Base-by-base conservation (phyloP, 2,113 vertebrate genomes). In the Micromys minutus region DNA sequence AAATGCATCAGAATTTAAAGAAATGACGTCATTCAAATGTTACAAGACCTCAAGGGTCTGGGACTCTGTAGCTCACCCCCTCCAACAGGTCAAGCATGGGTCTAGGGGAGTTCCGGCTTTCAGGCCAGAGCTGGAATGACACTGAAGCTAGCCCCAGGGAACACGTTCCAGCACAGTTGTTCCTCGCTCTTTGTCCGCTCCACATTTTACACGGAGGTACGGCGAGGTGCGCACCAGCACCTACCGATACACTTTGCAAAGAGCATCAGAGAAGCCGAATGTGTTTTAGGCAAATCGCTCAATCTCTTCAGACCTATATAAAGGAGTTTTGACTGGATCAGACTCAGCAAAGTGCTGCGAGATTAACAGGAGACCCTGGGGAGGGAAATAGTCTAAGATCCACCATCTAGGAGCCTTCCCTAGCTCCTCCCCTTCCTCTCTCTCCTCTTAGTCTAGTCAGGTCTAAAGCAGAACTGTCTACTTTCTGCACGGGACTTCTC, bases 31-130 rank as follows among this genome's bases (percentile, higher is more conserved):
- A n/a, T 42, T 79, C 57, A 90, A 79, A 72, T 42, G 72, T 71
- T 57, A 80, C 87, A 17, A n/a, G 71, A n/a, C 50, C 69, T 95
- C 61, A 74, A 69, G 79, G 63, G 91, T 87, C 52, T 77, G 91
- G 80, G 59, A 88, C 87, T 63, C 24, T 16, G 90, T 7, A 92
- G 69, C 52, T 92, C 16, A 72, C 71, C 79, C 95, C 94, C 59
- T 52, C 89, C 94, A 74, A 71, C 1, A 5, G 79, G 45, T 12
- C 81, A 69, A 90, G 42, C 57, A 45, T 1, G 57, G 74, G n/a
- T 10, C 67, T 75, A 26, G 89, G 87, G 87, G 84, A 71, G 67
- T 89, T 75, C 63, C 45, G 52, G 81, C 29, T 42, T 61, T 52
- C 4, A 39, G 74, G 63, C n/a, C 63, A 85, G 75, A 93, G 79